Evolutionary conservation across 2,888 invertebrate genomes (phyloP), one percentile per base, ranked within the genome.

Genomic region (Pyralis farinalis): DNA sequence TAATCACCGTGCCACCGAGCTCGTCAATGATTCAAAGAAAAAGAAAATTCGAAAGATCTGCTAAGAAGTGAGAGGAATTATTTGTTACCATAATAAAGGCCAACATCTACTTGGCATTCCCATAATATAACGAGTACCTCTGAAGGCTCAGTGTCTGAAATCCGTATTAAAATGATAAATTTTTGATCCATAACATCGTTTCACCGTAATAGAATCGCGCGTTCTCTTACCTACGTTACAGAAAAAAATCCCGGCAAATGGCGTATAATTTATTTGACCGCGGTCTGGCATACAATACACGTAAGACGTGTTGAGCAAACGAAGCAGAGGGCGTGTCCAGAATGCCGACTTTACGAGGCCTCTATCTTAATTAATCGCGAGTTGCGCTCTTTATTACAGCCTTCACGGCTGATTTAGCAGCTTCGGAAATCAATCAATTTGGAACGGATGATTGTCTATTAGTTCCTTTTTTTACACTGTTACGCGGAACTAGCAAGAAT

Each of bases 361-460:
- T 67, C 67, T 73, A 76, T 81, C 81, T 79, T 80, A 80, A 81
- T 82, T 81, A 81, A 81, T 79, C 75, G 73, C 53, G 60, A 64
- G 61, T 16, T 16, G 16, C 67, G 68, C 71, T 70, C 75, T 81
- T 80, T 79, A 82, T 80, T 78, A 73, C 71, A 67, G 66, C 70
- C 68, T 73, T 79, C 73, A 72, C 70, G 74, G 69, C 71, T 74
- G 71, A 72, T 66, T 74, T 73, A 70, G 62, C 71, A 67, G 71
- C 74, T 70, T 73, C 71, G 71, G 67, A 66, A 69, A 66, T 71
- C 73, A 72, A 69, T 79, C 76, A 70, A 68, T 72, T 71, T 55
- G 70, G 69, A 71, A 71, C 64, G 63, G 70, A 67, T 31, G 5
- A 25, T 16, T 16, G 3, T 16, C 16, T 16, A 4, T 16, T 16